Conservation (phyloP, 2,888 invertebrate genomes). For the Zaprionus lineosus region DNA sequence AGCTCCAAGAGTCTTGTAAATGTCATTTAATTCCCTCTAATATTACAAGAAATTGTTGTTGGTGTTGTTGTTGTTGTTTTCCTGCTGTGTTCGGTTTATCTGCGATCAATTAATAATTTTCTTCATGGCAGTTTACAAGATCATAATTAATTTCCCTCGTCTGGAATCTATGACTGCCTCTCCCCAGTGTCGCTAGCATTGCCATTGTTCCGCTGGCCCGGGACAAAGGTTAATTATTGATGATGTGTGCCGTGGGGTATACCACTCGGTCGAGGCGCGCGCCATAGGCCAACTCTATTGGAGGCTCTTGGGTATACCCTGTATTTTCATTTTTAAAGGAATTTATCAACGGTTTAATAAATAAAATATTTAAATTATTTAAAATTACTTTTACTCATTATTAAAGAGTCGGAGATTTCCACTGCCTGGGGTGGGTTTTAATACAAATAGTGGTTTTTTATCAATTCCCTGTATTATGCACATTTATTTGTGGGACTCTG, state of each 20-base stretch:
- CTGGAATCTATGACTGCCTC: conserved; percentile 16
- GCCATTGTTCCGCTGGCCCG: conserved; percentile 38
- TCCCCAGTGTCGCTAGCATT: conserved; percentile 29
- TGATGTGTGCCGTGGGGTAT: conserved; percentile 26
- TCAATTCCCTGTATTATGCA: too few species aligned
- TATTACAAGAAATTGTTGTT: conserved; percentile 25
- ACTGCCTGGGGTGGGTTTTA: too few species aligned
- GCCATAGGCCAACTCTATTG: too few species aligned
- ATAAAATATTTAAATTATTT: too few species aligned
- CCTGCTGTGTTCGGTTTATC: conserved; percentile 50
- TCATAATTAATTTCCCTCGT: conserved; percentile 60
- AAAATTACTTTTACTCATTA: too few species aligned
- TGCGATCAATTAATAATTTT: conserved; percentile 61
- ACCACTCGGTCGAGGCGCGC: too few species aligned
- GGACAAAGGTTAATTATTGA: conserved; percentile 64
- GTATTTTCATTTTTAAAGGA: too few species aligned
- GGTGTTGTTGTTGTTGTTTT: conserved; percentile 10
- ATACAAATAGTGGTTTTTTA: too few species aligned
- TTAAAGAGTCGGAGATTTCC: too few species aligned
- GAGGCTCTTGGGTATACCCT: too few species aligned
- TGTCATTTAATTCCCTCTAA: conserved; percentile 46
- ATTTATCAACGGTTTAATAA: too few species aligned
- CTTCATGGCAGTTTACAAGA: conserved; percentile 70
- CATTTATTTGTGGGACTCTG: too few species aligned
- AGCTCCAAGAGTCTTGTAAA: conserved; percentile 37